Base-by-base conservation (phyloP, 2,797 vertebrate genomes). In the Pangasius macronema region DNA sequence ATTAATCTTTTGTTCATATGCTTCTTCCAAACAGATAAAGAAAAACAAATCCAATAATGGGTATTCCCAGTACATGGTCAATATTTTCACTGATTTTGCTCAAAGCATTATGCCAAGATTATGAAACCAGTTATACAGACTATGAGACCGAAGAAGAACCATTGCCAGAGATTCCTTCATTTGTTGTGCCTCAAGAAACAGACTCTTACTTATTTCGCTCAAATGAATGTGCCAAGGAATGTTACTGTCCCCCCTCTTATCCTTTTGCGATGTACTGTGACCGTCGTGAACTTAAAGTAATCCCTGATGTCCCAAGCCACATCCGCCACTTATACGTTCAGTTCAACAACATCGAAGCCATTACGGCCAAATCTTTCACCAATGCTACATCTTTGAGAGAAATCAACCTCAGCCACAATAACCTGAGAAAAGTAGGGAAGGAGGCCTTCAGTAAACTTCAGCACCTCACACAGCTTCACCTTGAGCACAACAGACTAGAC, bases 361-460 rank as follows among this genome's bases (percentile, higher is more conserved):
- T 82, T 63, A 46, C 27, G 0, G 59, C 36, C n/a, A 39, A 82
- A 46, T 27, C 57, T 14, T 82, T 82, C 53, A 49, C 24, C 39
- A 82, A 82, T 46, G 80, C 80, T 46, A 82, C 80, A 20, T 63
- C 39, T 16, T 59, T 97, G 85, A 94, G 91, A 89, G 95, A 97
- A 93, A 96, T 97, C 85, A 95, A 97, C 75, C 93, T 96, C 36
- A 96, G 94, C 70, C 91, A 96, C 90, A 97, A 97, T 90, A 96
- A 94, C 85, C 95, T 97, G 59, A 63, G 27, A 63, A 39, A 95
- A 94, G 87, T 96, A 84, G 95, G 96, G 49, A 87, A 88, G 0
- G 94, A 94, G 13, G 92, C 94, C 51, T 97, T 97, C 91, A 92
- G 87, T 36, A 95, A 93, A 81, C 85, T 96, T 86, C 86, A 93